Evolutionary conservation across 2,797 vertebrate genomes (phyloP).

Genomic region (Sebastes cheni): DNA sequence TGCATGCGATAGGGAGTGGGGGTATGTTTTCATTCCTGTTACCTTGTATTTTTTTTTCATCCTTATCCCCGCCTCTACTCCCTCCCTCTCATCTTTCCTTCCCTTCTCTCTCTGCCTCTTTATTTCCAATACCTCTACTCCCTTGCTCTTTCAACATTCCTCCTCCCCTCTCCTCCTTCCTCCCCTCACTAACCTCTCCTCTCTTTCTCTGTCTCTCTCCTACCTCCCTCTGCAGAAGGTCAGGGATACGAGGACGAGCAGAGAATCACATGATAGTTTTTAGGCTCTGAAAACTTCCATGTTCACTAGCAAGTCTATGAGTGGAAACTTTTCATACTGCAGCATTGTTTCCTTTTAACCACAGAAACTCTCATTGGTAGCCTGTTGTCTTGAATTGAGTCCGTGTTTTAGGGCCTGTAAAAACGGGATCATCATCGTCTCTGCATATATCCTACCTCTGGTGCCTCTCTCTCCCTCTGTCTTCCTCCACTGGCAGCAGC

Average conservation of each 20-base stretch:
- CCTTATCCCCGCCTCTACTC: background rate
- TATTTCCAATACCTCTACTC: conserved; percentile 5
- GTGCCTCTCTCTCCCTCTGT: conserved; percentile 23
- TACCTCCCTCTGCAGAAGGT: conserved; percentile 52
- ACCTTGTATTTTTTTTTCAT: conserved; percentile 19
- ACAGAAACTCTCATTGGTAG: background rate
- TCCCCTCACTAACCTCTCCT: background rate
- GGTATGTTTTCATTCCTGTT: conserved; percentile 44
- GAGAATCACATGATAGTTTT: conserved; percentile 53
- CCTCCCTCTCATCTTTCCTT: conserved; percentile 30
- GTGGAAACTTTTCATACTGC: conserved; percentile 34
- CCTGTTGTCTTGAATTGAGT: background rate
- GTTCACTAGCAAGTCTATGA: conserved; percentile 8
- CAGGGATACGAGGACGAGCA: conserved; percentile 52
- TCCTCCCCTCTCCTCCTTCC: background rate
- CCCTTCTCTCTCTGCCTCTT: conserved; percentile 3
- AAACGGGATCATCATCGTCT: background rate
- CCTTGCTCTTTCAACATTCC: conserved; percentile 6
- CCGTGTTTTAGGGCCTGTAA: conserved; percentile 2
- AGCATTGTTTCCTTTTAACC: conserved; percentile 13
- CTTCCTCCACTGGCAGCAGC: conserved; percentile 32
- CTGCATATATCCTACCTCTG: conserved; percentile 22
- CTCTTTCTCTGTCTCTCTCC: background rate
- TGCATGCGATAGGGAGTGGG: background rate
- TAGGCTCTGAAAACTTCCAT: conserved; percentile 27